phyloP scores from a whole-genome alignment of 2,113 vertebrate genomes.

The Xiphophorus maculatus region DNA sequence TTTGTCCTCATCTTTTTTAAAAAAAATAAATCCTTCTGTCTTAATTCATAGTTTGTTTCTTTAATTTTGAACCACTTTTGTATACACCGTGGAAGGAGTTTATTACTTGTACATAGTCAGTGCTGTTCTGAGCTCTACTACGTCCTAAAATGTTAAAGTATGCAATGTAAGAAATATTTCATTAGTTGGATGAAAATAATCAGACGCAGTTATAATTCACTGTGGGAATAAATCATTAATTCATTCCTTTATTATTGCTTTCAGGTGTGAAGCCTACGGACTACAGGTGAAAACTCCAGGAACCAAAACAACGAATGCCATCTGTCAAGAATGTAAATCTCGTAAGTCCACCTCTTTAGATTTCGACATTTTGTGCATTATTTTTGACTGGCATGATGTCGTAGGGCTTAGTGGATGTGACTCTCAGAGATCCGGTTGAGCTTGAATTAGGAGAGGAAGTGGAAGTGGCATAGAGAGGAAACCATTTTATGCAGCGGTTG shows the following conservation, averaged over 20 bases:
- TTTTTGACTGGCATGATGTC: background rate
- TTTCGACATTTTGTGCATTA: background rate
- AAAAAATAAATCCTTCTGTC: too few species aligned
- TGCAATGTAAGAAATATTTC: too few species aligned
- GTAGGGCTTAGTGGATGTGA: slow-evolving; percentile 5
- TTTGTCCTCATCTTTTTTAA: too few species aligned
- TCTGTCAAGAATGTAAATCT: slow-evolving; percentile 48
- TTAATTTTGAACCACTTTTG: too few species aligned
- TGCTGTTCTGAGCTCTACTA: too few species aligned
- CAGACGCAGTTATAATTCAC: too few species aligned
- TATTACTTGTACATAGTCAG: too few species aligned
- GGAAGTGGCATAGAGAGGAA: slow-evolving; percentile 1
- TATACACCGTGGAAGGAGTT: too few species aligned
- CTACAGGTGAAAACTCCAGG: slow-evolving; percentile 29
- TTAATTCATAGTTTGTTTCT: too few species aligned
- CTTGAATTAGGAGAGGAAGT: slow-evolving; percentile 13
- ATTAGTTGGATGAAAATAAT: too few species aligned
- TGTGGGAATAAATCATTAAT: background rate
- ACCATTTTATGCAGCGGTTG: background rate
- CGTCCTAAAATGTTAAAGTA: background rate
- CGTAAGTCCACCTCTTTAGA: slow-evolving; percentile 25
- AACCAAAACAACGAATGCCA: background rate
- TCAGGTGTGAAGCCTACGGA: slow-evolving; percentile 67
- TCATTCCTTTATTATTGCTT: slow-evolving; percentile 9
- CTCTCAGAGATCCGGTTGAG: slow-evolving; percentile 25